These are phyloP conservation scores for Eupithecia pulchellata DNA, from an alignment of 2,888 invertebrate species.

Conservation along the genomic window DNA sequence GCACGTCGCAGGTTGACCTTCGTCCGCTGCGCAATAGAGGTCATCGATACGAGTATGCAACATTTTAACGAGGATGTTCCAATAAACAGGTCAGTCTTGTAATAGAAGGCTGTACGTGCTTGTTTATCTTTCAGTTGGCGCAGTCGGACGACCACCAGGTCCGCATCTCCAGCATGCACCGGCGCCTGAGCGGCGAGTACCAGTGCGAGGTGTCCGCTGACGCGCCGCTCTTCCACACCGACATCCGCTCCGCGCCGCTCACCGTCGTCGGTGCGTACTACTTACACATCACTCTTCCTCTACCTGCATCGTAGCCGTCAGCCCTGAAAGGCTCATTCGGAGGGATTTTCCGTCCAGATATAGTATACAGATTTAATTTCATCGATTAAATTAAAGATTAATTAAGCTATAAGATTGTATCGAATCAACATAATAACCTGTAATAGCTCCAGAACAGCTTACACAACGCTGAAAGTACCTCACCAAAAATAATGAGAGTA, in stretches of 20 bases:
- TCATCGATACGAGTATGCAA: neutral
- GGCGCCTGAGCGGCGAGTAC: constrained; percentile 88
- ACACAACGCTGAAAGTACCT: too few species aligned
- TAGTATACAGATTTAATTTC: too few species aligned
- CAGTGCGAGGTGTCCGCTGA: constrained; percentile 91
- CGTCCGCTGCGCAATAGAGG: too few species aligned
- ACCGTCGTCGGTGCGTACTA: constrained; percentile 87
- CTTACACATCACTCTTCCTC: neutral
- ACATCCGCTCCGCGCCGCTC: constrained; percentile 86
- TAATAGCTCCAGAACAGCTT: too few species aligned
- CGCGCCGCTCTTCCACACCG: constrained; percentile 89
- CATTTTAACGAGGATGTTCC: neutral
- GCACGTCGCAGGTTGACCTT: too few species aligned
- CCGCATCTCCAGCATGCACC: constrained; percentile 87
- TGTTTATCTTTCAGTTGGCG: constrained; percentile 75
- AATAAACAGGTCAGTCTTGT: too few species aligned
- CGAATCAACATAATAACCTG: too few species aligned
- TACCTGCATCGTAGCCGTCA: neutral
- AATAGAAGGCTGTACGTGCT: too few species aligned
- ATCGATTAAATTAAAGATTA: too few species aligned
- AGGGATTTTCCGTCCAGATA: too few species aligned
- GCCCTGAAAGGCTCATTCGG: neutral
- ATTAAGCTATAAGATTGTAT: too few species aligned
- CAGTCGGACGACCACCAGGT: constrained; percentile 89
- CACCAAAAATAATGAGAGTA: too few species aligned